phyloP scores from a whole-genome alignment of 2,888 invertebrate genomes.

The Celastrina argiolus region DNA sequence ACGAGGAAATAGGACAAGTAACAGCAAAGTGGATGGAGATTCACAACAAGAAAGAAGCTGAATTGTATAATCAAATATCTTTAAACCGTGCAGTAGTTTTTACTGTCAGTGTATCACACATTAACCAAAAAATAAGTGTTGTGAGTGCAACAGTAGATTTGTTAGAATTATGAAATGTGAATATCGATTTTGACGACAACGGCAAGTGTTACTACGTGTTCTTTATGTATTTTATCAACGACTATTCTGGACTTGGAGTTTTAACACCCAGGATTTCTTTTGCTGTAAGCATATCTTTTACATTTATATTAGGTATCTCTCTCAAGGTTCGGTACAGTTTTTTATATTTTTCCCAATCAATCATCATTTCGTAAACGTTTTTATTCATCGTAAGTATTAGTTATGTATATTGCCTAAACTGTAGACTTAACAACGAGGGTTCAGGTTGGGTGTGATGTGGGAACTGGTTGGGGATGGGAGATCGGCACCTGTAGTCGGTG shows the following conservation, averaged over 20 bases:
- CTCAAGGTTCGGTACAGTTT: not conserved
- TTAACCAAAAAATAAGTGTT: not conserved
- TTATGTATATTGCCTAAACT: not conserved
- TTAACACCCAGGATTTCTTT: not conserved
- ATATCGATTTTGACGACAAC: not conserved
- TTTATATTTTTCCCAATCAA: not conserved
- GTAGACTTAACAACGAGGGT: not conserved
- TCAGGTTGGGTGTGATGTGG: not conserved
- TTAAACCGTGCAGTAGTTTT: not conserved
- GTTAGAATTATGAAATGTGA: conserved; percentile 3
- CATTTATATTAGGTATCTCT: not conserved
- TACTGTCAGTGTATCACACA: not conserved
- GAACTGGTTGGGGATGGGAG: not conserved
- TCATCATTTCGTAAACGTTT: not conserved
- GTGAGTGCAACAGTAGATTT: not conserved
- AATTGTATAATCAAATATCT: not conserved
- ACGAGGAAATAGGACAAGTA: not conserved
- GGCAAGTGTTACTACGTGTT: not conserved
- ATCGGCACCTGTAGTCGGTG: conserved; percentile 70
- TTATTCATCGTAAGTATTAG: not conserved
- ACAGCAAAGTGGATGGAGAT: not conserved
- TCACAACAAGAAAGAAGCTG: not conserved
- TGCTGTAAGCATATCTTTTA: not conserved
- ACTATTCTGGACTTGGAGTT: not conserved
- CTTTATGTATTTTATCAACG: not conserved